Base-by-base conservation (phyloP, 2,113 vertebrate species). In the Sakesphorus luctuosus region DNA sequence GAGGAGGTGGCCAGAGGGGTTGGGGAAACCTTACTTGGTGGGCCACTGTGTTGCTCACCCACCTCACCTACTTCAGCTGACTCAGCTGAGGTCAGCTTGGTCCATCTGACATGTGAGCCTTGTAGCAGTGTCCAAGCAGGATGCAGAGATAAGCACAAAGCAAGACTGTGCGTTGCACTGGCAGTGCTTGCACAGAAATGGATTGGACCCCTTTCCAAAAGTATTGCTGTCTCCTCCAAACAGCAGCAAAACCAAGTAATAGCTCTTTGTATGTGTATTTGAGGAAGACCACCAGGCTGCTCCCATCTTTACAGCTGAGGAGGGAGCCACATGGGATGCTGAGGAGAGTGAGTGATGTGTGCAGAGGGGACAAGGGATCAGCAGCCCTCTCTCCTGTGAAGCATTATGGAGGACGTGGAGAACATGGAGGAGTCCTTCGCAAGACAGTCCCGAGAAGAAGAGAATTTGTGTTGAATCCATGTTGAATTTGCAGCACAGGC, bases 381-480 rank as follows among this genome's bases (percentile, higher is more conserved):
- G 24, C 49, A 50, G 19, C 31, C 36, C 47, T 58, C 1, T 2
- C 6, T 50, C 43, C 29, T 59, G 2, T 14, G 50, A 23, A 36
- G 20, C 36, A 18, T 63, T 3, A 1, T 43, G 46, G 73, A 46
- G 72, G 40, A 26, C 15, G 5, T 6, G 46, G 73, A 46, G 72
- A n/a, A 26, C 15, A 6, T 6, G 24, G 53, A 77, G 66, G 31
- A 46, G 8, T 50, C 24, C 63, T 38, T 0, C 1, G 1, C 33
- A 55, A 52, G 67, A 16, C 25, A 26, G 38, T 47, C 29, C 24
- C 35, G 74, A 63, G 55, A 65, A 55, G 2, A 68, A 69, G 36
- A 35, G 47, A 46, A 35, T 52, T 49, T 84, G 13, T 47, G 18
- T 82, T 75, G 59, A 72, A 44, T 31, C 78, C 69, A 68, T 53